These are phyloP conservation scores for Riptortus pedestris DNA, from an alignment of 1,140 invertebrate species.

Conservation along the genomic window DNA sequence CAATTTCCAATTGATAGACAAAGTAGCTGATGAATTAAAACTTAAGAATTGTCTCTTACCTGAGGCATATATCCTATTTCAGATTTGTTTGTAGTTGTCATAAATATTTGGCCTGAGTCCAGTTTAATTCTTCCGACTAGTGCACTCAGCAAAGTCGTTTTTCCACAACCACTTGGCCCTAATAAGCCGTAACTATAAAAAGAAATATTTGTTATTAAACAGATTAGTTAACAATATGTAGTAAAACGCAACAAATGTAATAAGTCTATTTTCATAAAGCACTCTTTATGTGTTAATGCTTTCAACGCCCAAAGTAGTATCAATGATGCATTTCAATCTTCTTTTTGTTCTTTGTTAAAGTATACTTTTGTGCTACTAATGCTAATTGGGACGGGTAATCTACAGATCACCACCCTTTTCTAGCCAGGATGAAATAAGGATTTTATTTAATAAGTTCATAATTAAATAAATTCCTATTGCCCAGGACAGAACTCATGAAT, in stretches of 20 bases:
- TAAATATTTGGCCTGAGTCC: constrained; percentile 63
- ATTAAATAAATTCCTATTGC: neutral
- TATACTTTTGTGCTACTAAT: no score
- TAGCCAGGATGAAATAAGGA: no score
- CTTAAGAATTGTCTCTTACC: no score
- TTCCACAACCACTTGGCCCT: constrained; percentile 69
- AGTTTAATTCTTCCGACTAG: constrained; percentile 65
- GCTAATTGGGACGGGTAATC: no score
- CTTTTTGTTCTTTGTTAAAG: neutral
- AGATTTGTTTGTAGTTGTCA: constrained; percentile 61
- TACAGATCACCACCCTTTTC: no score
- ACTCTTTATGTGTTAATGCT: neutral
- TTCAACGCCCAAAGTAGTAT: neutral
- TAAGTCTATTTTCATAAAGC: neutral
- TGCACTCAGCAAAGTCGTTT: constrained; percentile 69
- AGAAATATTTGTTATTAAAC: neutral
- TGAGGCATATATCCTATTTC: constrained; percentile 76
- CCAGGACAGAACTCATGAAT: no score
- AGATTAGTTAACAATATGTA: neutral
- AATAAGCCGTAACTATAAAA: constrained; percentile 59
- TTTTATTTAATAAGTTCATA: neutral
- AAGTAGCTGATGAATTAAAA: no score
- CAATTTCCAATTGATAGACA: no score
- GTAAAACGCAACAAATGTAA: neutral
- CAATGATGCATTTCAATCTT: neutral